Evolutionary conservation across 92 coral and sea anemone species (phyloP).

Genomic region (Paragorgia papillata): DNA sequence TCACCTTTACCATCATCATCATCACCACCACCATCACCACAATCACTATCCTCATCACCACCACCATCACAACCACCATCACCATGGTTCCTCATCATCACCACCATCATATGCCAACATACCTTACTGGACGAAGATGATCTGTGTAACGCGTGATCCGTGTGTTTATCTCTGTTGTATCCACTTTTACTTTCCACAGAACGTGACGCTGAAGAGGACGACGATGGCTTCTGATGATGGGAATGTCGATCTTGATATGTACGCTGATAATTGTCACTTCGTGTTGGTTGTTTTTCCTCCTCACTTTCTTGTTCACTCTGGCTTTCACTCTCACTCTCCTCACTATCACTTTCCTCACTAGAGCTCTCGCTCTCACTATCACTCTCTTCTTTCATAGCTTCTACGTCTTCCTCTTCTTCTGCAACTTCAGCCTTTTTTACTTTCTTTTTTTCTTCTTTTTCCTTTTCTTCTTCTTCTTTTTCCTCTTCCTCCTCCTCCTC

Average conservation of each 20-base stretch:
- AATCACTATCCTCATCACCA: too few species aligned
- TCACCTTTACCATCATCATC: too few species aligned
- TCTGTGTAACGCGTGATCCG: not conserved
- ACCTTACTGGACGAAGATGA: not conserved
- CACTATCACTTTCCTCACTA: constrained; percentile 35
- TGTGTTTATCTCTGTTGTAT: not conserved
- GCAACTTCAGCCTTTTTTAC: not conserved
- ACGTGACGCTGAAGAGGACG: constrained; percentile 78
- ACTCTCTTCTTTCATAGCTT: constrained; percentile 45
- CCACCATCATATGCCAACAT: too few species aligned
- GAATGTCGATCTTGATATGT: constrained; percentile 53
- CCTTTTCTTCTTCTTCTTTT: constrained; percentile 37
- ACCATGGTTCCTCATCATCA: too few species aligned
- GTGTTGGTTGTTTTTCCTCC: constrained; percentile 72
- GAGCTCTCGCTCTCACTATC: constrained; percentile 47
- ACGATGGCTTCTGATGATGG: constrained; percentile 68
- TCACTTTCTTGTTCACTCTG: constrained; percentile 72
- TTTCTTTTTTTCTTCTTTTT: not conserved
- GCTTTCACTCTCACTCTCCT: constrained; percentile 45
- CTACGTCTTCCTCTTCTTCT: constrained; percentile 12
- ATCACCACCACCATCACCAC: too few species aligned
- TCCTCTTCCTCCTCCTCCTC: constrained; percentile 52
- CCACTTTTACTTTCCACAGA: not conserved
- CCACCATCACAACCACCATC: too few species aligned
- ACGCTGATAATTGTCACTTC: constrained; percentile 66